Conservation (phyloP, 1,140 invertebrate species). For the Drosophila kikkawai region DNA sequence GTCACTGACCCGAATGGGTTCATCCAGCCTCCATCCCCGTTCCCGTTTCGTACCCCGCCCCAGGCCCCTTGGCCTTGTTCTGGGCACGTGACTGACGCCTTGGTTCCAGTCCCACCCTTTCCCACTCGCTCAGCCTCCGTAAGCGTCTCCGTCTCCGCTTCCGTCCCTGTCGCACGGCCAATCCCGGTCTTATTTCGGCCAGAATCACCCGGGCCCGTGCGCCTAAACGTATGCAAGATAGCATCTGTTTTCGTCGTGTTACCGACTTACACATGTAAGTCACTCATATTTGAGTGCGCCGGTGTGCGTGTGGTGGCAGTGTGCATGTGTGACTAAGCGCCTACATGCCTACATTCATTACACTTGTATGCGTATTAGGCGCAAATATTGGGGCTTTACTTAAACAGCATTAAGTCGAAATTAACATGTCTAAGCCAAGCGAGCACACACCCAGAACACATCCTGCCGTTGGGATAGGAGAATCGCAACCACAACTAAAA, state of each 20-base stretch:
- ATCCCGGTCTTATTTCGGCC: constrained; percentile 32
- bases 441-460: constrained; percentile 14
- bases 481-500: neutral
- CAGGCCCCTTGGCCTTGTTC: constrained; percentile 5
- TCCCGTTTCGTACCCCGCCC: neutral
- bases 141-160: constrained; percentile 1
- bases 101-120: constrained; percentile 26
- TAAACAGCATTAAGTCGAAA: constrained; percentile 83
- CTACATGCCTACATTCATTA: constrained; percentile 79
- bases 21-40: neutral
- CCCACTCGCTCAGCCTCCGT: neutral
- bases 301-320: constrained; percentile 20
- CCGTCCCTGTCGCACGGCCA: neutral
- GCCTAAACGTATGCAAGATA: constrained; percentile 80
- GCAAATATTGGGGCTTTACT: constrained; percentile 82
- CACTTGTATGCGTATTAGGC: constrained; percentile 81
- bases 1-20: constrained; percentile 46
- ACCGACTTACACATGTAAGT: constrained; percentile 82
- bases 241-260: constrained; percentile 82
- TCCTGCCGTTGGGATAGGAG: neutral
- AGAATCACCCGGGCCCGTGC: constrained; percentile 24
- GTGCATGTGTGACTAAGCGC: constrained; percentile 59
- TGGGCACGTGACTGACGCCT: constrained; percentile 72
- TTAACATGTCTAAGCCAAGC: constrained; percentile 76
- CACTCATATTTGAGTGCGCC: constrained; percentile 67